These are phyloP conservation scores for Horisme vitalbata DNA, from an alignment of 2,888 invertebrate genomes.

Conservation along the genomic window DNA sequence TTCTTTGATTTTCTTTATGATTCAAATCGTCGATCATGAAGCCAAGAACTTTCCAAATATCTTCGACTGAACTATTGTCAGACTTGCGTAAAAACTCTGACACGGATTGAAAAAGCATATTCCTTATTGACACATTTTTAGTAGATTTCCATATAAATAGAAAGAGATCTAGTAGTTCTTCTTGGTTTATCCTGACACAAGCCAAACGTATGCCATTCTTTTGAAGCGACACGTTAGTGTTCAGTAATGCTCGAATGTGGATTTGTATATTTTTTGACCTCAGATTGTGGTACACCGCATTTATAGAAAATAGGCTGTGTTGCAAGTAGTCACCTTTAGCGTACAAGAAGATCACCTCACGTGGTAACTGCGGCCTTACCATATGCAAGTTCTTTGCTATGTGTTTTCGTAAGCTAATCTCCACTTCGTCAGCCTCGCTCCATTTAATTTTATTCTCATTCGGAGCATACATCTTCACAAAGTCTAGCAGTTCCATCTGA, in stretches of 20 bases:
- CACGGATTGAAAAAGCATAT: constrained; percentile 8
- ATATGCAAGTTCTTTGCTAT: constrained; percentile 61
- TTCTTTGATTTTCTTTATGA: constrained; percentile 10
- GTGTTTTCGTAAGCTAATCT: constrained; percentile 49
- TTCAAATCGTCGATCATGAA: constrained; percentile 8
- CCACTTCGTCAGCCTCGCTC: constrained; percentile 44
- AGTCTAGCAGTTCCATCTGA: constrained; percentile 36
- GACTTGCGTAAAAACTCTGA: constrained; percentile 5
- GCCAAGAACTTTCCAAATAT: constrained; percentile 10
- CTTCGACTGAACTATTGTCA: background rate
- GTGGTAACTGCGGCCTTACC: constrained; percentile 53
- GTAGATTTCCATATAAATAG: constrained; percentile 47
- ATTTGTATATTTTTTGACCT: constrained; percentile 35
- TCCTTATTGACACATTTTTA: constrained; percentile 52
- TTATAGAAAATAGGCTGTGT: constrained; percentile 54
- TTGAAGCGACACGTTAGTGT: constrained; percentile 57
- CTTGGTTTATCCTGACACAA: constrained; percentile 42
- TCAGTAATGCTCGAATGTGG: constrained; percentile 45
- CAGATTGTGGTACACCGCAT: constrained; percentile 55
- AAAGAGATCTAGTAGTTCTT: constrained; percentile 45
- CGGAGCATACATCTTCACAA: constrained; percentile 52
- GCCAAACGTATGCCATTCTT: constrained; percentile 59
- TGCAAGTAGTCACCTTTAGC: constrained; percentile 62
- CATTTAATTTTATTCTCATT: constrained; percentile 51
- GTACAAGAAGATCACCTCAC: constrained; percentile 49